These are phyloP conservation scores for Galerucella calmariensis DNA, from an alignment of 2,888 invertebrate species.

Conservation along the genomic window DNA sequence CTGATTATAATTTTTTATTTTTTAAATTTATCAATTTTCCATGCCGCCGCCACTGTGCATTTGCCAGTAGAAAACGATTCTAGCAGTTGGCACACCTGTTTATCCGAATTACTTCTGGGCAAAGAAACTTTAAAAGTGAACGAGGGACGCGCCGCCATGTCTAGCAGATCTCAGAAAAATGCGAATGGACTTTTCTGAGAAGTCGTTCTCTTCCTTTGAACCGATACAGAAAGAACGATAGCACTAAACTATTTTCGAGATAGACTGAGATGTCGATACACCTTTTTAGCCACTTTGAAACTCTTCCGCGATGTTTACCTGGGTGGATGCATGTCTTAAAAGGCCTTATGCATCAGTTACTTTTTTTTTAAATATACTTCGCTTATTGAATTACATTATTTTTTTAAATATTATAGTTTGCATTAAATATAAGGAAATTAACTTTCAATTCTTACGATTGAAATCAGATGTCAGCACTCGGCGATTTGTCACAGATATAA, in stretches of 20 bases:
- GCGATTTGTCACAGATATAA: constrained; percentile 10
- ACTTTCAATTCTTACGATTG: background rate
- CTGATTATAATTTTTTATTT: too few species aligned
- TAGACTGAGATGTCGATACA: background rate
- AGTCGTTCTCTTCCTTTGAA: constrained; percentile 38
- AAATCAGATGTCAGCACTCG: constrained; percentile 52
- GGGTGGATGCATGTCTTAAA: constrained; percentile 8
- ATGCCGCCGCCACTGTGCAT: background rate
- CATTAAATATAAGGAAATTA: background rate
- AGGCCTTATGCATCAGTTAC: background rate
- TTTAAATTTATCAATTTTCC: too few species aligned
- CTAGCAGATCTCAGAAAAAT: constrained; percentile 56
- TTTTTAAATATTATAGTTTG: too few species aligned
- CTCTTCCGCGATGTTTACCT: constrained; percentile 33
- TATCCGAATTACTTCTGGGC: constrained; percentile 43
- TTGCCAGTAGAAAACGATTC: constrained; percentile 2
- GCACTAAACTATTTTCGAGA: constrained; percentile 5
- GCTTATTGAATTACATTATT: background rate
- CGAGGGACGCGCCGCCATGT: constrained; percentile 53
- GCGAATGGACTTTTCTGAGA: constrained; percentile 56
- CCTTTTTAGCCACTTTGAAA: constrained; percentile 34
- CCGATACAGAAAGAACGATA: background rate
- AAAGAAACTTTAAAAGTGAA: constrained; percentile 41
- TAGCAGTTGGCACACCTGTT: constrained; percentile 41
- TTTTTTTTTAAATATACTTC: background rate